Percentiles rank a stretch among this genome's conserved stretches.
phyloP scores from a whole-genome alignment of 2,888 invertebrate species.

The Sesia apiformis region DNA sequence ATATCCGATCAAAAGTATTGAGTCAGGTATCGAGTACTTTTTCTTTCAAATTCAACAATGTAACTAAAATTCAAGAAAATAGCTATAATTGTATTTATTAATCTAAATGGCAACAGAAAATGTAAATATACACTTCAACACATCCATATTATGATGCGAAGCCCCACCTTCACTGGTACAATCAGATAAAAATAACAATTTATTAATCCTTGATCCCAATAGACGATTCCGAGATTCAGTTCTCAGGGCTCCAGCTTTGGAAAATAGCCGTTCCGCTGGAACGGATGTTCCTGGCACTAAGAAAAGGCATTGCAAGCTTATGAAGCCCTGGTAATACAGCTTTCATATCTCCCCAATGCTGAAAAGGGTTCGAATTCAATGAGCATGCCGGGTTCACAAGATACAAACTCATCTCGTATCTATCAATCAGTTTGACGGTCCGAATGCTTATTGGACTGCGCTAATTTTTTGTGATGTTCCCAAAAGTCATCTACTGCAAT shows the following conservation, averaged over 20 bases:
- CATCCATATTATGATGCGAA: too few species aligned
- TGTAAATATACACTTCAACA: neutral
- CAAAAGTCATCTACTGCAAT: conserved; percentile 7
- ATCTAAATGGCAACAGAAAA: neutral
- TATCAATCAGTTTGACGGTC: neutral
- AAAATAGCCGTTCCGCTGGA: conserved; percentile 11
- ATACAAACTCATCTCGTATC: conserved; percentile 6
- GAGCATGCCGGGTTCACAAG: conserved; percentile 6
- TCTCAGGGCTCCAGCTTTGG: conserved; percentile 8
- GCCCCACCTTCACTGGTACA: too few species aligned
- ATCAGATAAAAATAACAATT: neutral
- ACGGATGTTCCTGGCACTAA: conserved; percentile 10
- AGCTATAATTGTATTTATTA: neutral
- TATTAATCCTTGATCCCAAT: neutral
- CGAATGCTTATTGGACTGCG: neutral
- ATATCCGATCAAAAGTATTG: neutral
- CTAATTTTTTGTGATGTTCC: conserved; percentile 8
- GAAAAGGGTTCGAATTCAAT: conserved; percentile 7
- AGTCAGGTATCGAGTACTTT: neutral
- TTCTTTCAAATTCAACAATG: too few species aligned
- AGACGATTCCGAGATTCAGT: conserved; percentile 1
- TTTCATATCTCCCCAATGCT: conserved; percentile 11
- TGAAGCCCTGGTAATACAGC: conserved; percentile 9
- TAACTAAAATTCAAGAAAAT: neutral
- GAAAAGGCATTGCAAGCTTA: conserved; percentile 8